Conservation (phyloP, 2,113 vertebrate genomes). For the Sminthopsis crassicaudata region DNA sequence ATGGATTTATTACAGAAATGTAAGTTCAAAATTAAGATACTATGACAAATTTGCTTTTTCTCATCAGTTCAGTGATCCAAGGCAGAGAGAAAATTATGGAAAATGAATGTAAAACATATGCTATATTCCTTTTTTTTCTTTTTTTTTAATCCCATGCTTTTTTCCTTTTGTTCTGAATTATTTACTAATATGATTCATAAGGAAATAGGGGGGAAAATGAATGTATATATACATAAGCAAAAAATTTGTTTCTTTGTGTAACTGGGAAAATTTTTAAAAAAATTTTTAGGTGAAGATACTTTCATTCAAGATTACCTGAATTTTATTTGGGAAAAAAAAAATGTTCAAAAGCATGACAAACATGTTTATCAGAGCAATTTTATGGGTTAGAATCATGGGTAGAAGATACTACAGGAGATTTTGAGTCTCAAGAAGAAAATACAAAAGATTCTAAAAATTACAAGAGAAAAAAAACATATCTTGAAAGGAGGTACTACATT, state of each 20-base stretch:
- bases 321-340: conserved; percentile 17
- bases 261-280: no score
- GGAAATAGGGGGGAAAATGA: no score
- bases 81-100: no score
- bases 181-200: no score
- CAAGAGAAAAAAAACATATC: conserved; percentile 23
- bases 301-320: conserved; percentile 37
- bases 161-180: no score
- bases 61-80: no score
- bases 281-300: conserved; percentile 40
- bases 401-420: neutral
- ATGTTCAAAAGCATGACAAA: conserved; percentile 51
- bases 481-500: neutral
- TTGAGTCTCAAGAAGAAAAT: conserved; percentile 10
- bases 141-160: no score
- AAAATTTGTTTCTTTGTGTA: no score
- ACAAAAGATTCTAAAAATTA: conserved; percentile 11
- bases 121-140: no score
- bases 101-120: no score
- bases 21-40: conserved; percentile 37
- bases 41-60: neutral
- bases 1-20: conserved; percentile 38
- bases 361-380: conserved; percentile 24
- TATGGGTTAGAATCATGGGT: conserved; percentile 26
- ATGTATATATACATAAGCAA: no score